Percentiles rank a stretch among this genome's conserved stretches.
Evolutionary conservation across 1,140 invertebrate species (phyloP).

Genomic region (Palaemon carinicauda): DNA sequence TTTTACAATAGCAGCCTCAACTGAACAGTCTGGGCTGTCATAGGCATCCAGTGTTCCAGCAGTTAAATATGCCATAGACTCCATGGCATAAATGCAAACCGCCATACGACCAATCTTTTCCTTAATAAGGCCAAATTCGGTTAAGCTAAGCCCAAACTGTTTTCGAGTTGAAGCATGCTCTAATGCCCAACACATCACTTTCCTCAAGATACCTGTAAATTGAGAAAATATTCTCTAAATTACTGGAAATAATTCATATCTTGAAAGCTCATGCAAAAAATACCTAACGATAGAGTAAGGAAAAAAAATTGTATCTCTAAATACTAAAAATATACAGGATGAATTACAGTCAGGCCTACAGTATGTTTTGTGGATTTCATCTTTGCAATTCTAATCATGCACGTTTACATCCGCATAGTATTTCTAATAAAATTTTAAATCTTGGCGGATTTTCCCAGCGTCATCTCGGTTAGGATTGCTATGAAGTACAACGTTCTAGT

Average conservation of each 20-base stretch:
- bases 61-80: conserved; percentile 94
- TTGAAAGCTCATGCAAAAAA: not conserved
- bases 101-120: conserved; percentile 94
- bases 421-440: no score
- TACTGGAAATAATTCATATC: not conserved
- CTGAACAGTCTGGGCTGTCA: conserved; percentile 69
- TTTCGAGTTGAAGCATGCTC: conserved; percentile 87
- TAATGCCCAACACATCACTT: conserved; percentile 86
- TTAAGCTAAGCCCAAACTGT: conserved; percentile 90
- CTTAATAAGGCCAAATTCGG: conserved; percentile 89
- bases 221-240: not conserved
- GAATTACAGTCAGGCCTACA: no score
- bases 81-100: conserved; percentile 91
- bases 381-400: no score
- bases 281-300: no score
- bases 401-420: no score
- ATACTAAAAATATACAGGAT: no score
- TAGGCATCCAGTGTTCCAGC: conserved; percentile 65
- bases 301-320: no score
- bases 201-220: conserved; percentile 73
- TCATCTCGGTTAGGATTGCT: no score
- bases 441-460: no score
- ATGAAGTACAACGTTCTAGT: no score
- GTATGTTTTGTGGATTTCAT: no score
- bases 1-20: conserved; percentile 98